Evolutionary conservation across 2,113 vertebrate genomes (phyloP), one percentile per base, ranked within the genome.

Genomic region (Rhynchomys soricoides): DNA sequence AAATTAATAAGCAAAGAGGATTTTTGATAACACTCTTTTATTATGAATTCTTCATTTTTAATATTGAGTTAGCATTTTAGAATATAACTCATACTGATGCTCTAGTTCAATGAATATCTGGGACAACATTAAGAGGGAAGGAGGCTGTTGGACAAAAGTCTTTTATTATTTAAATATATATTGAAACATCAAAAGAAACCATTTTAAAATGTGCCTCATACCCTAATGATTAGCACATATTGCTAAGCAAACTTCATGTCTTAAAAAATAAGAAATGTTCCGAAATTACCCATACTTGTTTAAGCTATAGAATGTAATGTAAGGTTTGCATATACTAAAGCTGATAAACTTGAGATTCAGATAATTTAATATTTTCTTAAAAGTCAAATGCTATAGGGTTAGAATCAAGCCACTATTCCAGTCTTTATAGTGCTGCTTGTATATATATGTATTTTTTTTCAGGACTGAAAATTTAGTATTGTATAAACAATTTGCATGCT

Each of bases 11-110:
- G 5, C 17, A 88, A 75, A 31, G 11, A 17, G 0, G 0, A 87
- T 48, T 91, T 31, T 64, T 2, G 75, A 19, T 5, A n/a, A 74
- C 57, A 88, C 74, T 43, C 0, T 75, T 70, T 73, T 59, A 86
- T 90, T 89, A 34, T 71, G 66, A 45, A 94, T 62, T 40, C 8
- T 90, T 86, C 5, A 74, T 90, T 90, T 86, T 83, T 62, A 78
- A 75, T 66, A 82, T 71, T 71, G 68, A 81, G 9, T 91, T 31
- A 92, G 59, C 71, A 73, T 24, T 29, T 52, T 43, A 13, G 29
- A 10, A n/a, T 85, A 64, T 75, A 6, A 6, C 70, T 83, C 15
- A 73, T 16, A 8, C 3, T 17, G 15, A 78, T 48, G 29, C 3
- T 13, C 5, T 73, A 34, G 45, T 3, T 64, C 8, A 8, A 17